Conservation (phyloP, 2,113 vertebrate genomes). For the Microcebus ravelobensis region DNA sequence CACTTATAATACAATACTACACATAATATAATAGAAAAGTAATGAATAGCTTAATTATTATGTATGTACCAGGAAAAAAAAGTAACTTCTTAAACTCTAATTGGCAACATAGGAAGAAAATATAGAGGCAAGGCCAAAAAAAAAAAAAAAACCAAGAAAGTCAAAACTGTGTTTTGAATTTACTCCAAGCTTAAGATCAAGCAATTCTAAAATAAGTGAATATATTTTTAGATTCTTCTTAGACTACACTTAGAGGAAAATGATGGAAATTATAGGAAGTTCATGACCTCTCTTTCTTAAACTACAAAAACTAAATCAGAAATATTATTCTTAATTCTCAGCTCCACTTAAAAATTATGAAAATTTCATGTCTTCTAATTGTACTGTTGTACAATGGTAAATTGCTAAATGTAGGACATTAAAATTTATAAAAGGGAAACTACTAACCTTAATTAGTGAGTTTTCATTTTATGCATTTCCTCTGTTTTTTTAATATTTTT, state of each 20-base stretch:
- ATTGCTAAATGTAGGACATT: background rate
- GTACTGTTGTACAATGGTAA: background rate
- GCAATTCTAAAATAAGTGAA: background rate
- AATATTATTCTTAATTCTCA: background rate
- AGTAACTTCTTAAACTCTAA: background rate
- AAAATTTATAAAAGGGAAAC: background rate
- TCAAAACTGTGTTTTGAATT: background rate
- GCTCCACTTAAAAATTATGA: background rate
- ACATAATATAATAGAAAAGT: background rate
- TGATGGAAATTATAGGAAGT: background rate
- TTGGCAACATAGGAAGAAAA: background rate
- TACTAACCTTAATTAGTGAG: background rate
- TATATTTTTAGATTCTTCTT: background rate
- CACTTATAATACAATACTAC: background rate
- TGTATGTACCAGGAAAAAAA: background rate
- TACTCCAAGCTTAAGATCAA: background rate
- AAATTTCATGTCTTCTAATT: background rate
- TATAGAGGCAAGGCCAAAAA: background rate
- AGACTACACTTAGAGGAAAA: background rate
- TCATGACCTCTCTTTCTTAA: background rate
- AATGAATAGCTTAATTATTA: background rate
- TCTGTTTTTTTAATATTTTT: background rate
- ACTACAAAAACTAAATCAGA: background rate
- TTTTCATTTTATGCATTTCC: background rate
- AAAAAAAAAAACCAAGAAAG: background rate